Evolutionary conservation across 2,888 invertebrate genomes (phyloP).

Genomic region (Oasisia sp.): DNA sequence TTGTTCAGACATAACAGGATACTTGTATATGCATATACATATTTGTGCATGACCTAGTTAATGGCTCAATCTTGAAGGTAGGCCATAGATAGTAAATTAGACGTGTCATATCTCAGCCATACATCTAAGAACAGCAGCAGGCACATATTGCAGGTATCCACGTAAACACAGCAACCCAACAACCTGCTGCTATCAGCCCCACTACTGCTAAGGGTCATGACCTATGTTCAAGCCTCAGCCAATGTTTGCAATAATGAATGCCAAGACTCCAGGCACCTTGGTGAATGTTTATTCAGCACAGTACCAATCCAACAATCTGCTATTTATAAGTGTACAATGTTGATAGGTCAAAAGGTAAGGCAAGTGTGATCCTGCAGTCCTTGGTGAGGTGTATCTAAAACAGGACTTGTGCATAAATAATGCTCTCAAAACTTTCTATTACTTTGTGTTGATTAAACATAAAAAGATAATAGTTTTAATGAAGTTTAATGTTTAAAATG

Average conservation of each 20-base stretch:
- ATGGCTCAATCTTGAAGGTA: too few relatives aligned
- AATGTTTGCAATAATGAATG: background rate
- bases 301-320: background rate
- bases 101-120: background rate
- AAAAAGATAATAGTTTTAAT: too few relatives aligned
- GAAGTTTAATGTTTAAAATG: too few relatives aligned
- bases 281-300: background rate
- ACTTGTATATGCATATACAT: too few relatives aligned
- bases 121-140: background rate
- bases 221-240: background rate
- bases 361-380: background rate
- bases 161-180: background rate
- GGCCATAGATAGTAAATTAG: too few relatives aligned
- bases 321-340: background rate
- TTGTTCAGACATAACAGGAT: too few relatives aligned
- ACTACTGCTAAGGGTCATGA: background rate
- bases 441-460: background rate
- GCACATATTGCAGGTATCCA: background rate
- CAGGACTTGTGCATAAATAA: background rate
- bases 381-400: background rate
- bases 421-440: background rate
- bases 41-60: too few relatives aligned
- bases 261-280: background rate
- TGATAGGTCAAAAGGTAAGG: background rate
- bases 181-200: background rate